A percentile compares a stretch with the other conserved stretches of the same genome.
phyloP scores from a whole-genome alignment of 2,113 vertebrate genomes.

The Toxotes jaculatrix region DNA sequence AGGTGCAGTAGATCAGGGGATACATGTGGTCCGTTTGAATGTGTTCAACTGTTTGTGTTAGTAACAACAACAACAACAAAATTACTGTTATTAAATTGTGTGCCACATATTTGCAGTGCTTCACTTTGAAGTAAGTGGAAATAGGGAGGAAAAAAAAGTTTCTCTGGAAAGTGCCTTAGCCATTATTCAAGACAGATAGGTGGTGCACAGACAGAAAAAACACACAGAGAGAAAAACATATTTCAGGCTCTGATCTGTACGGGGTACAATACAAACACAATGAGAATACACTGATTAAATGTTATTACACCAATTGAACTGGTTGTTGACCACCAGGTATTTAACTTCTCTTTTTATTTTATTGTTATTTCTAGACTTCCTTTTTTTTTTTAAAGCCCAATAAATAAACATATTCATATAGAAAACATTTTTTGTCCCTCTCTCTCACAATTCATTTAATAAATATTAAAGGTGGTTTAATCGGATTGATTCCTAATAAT shows the following conservation, averaged over 20 bases:
- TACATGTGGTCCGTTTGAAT: conserved; percentile 28
- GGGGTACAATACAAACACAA: conserved; percentile 17
- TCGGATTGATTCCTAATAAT: neutral
- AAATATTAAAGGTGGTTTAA: neutral
- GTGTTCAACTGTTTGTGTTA: conserved; percentile 27
- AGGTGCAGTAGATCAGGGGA: conserved; percentile 23
- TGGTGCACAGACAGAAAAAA: conserved; percentile 12
- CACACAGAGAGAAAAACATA: neutral
- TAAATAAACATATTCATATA: conserved; percentile 69
- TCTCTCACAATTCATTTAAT: neutral
- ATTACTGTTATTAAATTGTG: conserved; percentile 15
- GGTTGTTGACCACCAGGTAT: conserved; percentile 31
- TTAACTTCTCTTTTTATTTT: conserved; percentile 33
- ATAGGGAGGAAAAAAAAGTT: neutral
- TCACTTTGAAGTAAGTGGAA: conserved; percentile 28
- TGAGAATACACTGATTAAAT: neutral
- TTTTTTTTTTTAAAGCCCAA: conserved; percentile 36
- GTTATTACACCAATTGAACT: neutral
- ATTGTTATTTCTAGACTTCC: conserved; percentile 22
- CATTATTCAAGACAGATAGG: conserved; percentile 36
- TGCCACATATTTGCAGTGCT: conserved; percentile 30
- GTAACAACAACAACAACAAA: neutral
- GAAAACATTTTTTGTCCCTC: conserved; percentile 4
- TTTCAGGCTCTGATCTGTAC: conserved; percentile 13
- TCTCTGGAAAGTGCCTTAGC: conserved; percentile 70